phyloP scores from a whole-genome alignment of 2,797 vertebrate genomes.

The Acanthurus lineatus region DNA sequence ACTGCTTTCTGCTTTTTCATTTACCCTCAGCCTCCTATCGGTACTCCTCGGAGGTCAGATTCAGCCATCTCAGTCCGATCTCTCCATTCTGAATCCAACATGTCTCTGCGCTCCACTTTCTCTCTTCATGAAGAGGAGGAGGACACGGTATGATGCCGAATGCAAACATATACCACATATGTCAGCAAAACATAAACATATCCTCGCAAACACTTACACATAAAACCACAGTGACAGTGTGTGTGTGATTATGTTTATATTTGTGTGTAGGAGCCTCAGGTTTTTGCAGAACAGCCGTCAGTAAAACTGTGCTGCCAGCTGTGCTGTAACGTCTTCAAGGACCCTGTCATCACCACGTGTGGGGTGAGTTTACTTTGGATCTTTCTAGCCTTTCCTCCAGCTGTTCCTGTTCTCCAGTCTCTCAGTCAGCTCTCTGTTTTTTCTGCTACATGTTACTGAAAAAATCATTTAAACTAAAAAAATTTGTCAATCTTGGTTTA shows the following conservation, averaged over 20 bases:
- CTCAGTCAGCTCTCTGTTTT: too few species aligned
- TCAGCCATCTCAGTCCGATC: constrained; percentile 97
- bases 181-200: background rate
- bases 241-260: constrained; percentile 31
- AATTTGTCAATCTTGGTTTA: too few species aligned
- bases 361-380: constrained; percentile 87
- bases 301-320: constrained; percentile 98
- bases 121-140: constrained; percentile 99
- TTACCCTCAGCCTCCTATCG: constrained; percentile 89
- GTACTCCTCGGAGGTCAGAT: constrained; percentile 93
- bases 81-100: constrained; percentile 98
- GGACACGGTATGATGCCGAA: constrained; percentile 88
- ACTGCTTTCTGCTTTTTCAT: constrained; percentile 5
- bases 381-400: too few species aligned
- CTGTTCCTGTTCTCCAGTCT: too few species aligned
- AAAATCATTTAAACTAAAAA: too few species aligned
- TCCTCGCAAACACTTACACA: background rate
- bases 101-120: constrained; percentile 98
- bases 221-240: constrained; percentile 17
- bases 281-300: constrained; percentile 97
- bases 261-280: constrained; percentile 91
- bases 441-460: too few species aligned
- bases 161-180: background rate
- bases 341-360: constrained; percentile 98
- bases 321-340: constrained; percentile 97